phyloP scores from a whole-genome alignment of 2,888 invertebrate genomes.

The Sphecodes monilicornis region DNA sequence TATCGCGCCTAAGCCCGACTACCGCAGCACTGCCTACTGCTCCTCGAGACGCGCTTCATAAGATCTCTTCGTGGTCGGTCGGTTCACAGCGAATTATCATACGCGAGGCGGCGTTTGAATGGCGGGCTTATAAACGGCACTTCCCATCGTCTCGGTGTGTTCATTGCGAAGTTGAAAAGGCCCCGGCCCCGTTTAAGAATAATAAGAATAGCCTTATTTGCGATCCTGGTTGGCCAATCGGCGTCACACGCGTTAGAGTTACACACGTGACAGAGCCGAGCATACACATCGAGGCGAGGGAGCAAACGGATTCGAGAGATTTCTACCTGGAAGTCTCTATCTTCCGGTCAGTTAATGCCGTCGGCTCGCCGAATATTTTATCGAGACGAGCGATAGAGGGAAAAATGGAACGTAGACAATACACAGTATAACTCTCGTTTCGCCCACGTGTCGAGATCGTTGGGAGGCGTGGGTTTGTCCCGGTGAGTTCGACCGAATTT shows the following conservation, averaged over 20 bases:
- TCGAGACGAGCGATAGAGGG: conserved; percentile 53
- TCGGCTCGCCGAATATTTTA: conserved; percentile 66
- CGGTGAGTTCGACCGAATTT: conserved; percentile 66
- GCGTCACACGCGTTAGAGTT: background rate
- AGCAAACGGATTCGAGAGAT: conserved; percentile 11
- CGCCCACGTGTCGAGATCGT: conserved; percentile 69
- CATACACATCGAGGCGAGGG: background rate
- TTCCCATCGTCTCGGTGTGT: conserved; percentile 41
- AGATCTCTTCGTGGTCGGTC: conserved; percentile 57
- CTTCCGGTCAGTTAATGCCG: conserved; percentile 41
- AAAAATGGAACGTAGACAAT: conserved; percentile 69
- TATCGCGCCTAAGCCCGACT: conserved; percentile 67
- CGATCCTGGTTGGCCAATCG: conserved; percentile 42
- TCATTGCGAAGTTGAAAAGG: conserved; percentile 46
- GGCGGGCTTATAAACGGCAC: conserved; percentile 71
- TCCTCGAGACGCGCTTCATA: conserved; percentile 57
- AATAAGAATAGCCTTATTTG: conserved; percentile 30
- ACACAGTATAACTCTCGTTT: conserved; percentile 71
- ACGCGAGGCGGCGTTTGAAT: conserved; percentile 67
- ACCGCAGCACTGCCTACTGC: conserved; percentile 54
- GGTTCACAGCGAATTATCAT: conserved; percentile 72
- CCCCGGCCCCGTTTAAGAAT: conserved; percentile 37
- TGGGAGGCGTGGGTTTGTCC: conserved; percentile 66
- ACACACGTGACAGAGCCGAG: conserved; percentile 9
- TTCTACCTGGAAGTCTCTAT: conserved; percentile 36